Evolutionary conservation across 2,888 invertebrate species (phyloP).

Genomic region (Drosophila anomelani): DNA sequence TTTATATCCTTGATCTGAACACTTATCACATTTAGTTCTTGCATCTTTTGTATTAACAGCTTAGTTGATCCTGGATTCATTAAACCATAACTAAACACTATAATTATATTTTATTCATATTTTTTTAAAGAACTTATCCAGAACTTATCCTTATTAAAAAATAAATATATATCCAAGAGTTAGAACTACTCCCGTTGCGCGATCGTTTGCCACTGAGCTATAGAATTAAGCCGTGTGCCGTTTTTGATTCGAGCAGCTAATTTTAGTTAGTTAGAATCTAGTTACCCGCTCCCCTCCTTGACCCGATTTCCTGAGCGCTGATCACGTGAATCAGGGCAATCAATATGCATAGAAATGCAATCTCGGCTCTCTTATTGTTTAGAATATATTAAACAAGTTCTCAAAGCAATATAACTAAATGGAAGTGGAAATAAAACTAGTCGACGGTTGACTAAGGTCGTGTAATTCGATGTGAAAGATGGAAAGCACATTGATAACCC

Average conservation of each 20-base stretch:
- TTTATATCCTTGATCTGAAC: background rate
- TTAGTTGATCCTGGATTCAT: too few relatives aligned
- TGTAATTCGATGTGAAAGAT: constrained; percentile 28
- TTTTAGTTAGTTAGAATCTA: constrained; percentile 15
- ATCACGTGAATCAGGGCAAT: constrained; percentile 40
- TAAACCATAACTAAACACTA: too few relatives aligned
- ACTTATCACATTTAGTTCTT: background rate
- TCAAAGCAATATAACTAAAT: constrained; percentile 10
- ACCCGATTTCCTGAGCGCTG: constrained; percentile 11
- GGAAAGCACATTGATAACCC: constrained; percentile 10
- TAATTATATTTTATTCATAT: rapidly evolving
- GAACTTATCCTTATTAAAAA: background rate
- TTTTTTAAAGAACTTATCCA: too few relatives aligned
- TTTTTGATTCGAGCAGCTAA: constrained; percentile 38
- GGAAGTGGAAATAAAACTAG: constrained; percentile 10
- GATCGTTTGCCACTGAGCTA: constrained; percentile 52
- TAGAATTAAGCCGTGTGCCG: constrained; percentile 29
- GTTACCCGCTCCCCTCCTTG: constrained; percentile 37
- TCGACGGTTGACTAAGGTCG: constrained; percentile 20
- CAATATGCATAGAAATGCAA: constrained; percentile 32
- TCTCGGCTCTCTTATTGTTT: constrained; percentile 10
- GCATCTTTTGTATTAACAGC: background rate
- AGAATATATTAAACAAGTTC: constrained; percentile 41
- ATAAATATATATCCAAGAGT: background rate
- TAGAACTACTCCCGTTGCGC: constrained; percentile 42